Percentiles rank a stretch among this genome's conserved stretches.
These are phyloP conservation scores for Phoeniculus purpureus DNA, from an alignment of 2,797 vertebrate species.

Conservation along the genomic window DNA sequence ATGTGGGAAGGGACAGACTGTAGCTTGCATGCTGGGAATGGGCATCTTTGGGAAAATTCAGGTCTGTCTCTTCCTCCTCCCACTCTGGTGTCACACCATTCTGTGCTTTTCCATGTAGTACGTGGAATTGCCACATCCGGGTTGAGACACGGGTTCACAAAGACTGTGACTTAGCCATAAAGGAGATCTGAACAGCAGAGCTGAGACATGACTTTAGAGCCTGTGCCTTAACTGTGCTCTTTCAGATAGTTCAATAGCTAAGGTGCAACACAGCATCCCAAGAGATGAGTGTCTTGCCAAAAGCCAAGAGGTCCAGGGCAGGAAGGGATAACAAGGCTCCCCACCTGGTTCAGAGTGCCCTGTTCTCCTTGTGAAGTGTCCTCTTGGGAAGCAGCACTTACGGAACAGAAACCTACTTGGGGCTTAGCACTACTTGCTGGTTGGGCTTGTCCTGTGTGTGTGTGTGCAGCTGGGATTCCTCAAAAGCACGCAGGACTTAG, in stretches of 20 bases:
- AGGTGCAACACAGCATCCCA: neutral
- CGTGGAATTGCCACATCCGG: neutral
- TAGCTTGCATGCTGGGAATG: neutral
- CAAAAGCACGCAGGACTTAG: constrained; percentile 40
- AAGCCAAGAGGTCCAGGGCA: neutral
- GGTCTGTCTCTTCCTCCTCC: neutral
- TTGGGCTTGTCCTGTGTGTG: neutral
- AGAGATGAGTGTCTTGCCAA: neutral
- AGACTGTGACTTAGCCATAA: neutral
- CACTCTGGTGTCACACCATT: neutral
- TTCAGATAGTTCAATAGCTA: neutral
- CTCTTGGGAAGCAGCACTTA: neutral
- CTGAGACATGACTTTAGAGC: neutral
- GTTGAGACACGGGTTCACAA: neutral
- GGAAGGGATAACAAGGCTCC: neutral
- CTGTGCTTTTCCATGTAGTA: neutral
- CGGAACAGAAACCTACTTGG: neutral
- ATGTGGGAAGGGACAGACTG: neutral
- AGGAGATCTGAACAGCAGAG: neutral
- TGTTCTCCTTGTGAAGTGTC: neutral
- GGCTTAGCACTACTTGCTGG: neutral
- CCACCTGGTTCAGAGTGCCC: neutral
- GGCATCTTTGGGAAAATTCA: neutral
- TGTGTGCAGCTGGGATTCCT: neutral
- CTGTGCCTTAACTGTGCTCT: neutral